Conservation (phyloP, 2,888 invertebrate species). For the Galeruca laticollis region DNA sequence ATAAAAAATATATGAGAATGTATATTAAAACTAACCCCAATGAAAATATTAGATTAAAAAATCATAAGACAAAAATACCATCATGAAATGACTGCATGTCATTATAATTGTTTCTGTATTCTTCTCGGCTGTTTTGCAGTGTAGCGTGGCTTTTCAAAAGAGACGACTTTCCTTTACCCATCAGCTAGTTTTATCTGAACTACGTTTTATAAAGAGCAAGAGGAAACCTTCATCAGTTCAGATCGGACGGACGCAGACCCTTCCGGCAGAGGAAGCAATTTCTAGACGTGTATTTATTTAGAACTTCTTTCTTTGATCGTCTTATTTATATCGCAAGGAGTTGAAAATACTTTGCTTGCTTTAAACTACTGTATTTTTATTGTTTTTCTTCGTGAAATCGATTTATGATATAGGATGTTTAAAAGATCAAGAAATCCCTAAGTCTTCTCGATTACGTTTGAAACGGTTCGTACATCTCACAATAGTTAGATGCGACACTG, state of each 20-base stretch:
- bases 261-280: constrained; percentile 37
- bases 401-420: not conserved
- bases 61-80: too few species aligned
- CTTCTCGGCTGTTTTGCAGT: not conserved
- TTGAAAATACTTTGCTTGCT: constrained; percentile 1
- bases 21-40: too few species aligned
- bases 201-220: constrained; percentile 35
- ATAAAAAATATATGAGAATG: too few species aligned
- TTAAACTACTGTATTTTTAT: not conserved
- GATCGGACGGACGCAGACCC: constrained; percentile 28
- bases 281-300: constrained; percentile 26
- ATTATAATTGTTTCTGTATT: not conserved
- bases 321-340: constrained; percentile 19
- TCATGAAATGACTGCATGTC: too few species aligned
- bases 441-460: not conserved
- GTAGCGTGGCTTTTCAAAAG: not conserved
- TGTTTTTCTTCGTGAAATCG: not conserved
- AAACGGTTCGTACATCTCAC: not conserved
- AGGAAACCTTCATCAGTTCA: constrained; percentile 37
- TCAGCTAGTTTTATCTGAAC: constrained; percentile 38
- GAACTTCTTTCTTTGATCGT: constrained; percentile 25
- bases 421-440: not conserved
- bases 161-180: constrained; percentile 8
- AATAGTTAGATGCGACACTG: too few species aligned
- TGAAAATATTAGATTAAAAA: too few species aligned